These are phyloP conservation scores for Percina caprodes DNA, from an alignment of 2,113 vertebrate species.

Conservation along the genomic window DNA sequence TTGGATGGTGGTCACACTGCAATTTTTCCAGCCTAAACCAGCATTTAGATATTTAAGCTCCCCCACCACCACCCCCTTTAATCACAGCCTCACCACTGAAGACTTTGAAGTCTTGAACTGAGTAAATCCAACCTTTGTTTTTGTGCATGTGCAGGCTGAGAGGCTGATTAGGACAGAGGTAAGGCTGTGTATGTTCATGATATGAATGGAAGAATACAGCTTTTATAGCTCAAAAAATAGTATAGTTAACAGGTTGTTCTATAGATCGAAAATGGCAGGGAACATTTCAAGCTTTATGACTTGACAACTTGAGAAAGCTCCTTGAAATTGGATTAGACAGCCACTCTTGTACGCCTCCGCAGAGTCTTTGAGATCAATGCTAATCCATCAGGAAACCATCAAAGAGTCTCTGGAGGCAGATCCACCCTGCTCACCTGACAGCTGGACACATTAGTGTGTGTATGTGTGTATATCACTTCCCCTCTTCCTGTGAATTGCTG, in stretches of 20 bases:
- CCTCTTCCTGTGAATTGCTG: slow-evolving; percentile 25
- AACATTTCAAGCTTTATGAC: background rate
- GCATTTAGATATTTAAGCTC: slow-evolving; percentile 21
- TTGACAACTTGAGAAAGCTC: slow-evolving; percentile 7
- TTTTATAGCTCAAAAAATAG: slow-evolving; percentile 5
- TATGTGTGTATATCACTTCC: slow-evolving; percentile 11
- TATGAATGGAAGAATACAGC: background rate
- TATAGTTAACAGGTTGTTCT: slow-evolving; percentile 10
- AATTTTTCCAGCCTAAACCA: slow-evolving; percentile 10
- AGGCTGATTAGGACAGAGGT: slow-evolving; percentile 12
- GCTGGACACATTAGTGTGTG: slow-evolving; percentile 53
- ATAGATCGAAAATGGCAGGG: background rate
- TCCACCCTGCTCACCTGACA: slow-evolving; percentile 70
- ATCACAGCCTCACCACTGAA: slow-evolving; percentile 11
- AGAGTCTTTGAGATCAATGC: slow-evolving; percentile 29
- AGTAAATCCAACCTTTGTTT: slow-evolving; percentile 50
- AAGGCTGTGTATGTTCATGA: slow-evolving; percentile 15
- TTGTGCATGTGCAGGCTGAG: slow-evolving; percentile 37
- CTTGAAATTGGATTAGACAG: slow-evolving; percentile 50
- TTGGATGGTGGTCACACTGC: slow-evolving; percentile 28
- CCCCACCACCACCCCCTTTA: background rate
- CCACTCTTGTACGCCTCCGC: slow-evolving; percentile 14
- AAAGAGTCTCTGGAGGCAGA: slow-evolving; percentile 57
- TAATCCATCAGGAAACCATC: slow-evolving; percentile 69
- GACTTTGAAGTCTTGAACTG: slow-evolving; percentile 44